Base-by-base conservation (phyloP, 2,797 vertebrate species). In the Anabacerthia variegaticeps region DNA sequence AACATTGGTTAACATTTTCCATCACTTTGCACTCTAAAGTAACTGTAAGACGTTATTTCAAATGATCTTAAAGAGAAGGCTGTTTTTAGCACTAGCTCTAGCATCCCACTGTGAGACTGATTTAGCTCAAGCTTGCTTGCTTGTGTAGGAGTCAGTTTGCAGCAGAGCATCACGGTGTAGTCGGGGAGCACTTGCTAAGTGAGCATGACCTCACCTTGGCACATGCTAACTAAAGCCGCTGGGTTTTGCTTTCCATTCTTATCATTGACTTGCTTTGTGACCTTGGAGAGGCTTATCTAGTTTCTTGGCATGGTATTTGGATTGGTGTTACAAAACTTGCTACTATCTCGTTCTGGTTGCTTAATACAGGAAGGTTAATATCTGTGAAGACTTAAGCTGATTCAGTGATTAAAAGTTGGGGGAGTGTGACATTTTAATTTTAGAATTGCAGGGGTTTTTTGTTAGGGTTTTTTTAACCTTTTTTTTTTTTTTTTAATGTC, bases 121-220 rank as follows among this genome's bases (percentile, higher is more conserved):
- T n/a, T 63, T 37, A 28, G 28, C 41, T 26, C 16, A 16, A 23
- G 49, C 65, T 73, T 32, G 12, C 37, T 62, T 0, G 0, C 66
- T 49, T 20, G 27, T 10, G 61, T 58, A 48, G 69, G 51, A 32
- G 56, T 7, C 13, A 7, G 1, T 44, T 62, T 82, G 59, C 51
- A 28, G 39, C 2, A 1, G 54, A 39, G 44, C 72, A 20, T n/a
- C 39, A 8, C 0, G 0, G 17, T 20, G 19, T 10, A 2, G 22
- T 3, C 0, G 4, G 22, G 55, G 18, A 76, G 22, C 46, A 9
- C 0, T 0, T 15, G 22, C 12, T 12, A n/a, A 85, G 39, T 3
- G 10, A 55, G 62, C 18, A 5, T 0, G 46, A 69, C 49, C 69
- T 84, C 34, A 34, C 66, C 1, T 52, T 55, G 68, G 23, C 66